Conservation (phyloP, 2,113 vertebrate species). For the Rhegmatorhina hoffmannsi region DNA sequence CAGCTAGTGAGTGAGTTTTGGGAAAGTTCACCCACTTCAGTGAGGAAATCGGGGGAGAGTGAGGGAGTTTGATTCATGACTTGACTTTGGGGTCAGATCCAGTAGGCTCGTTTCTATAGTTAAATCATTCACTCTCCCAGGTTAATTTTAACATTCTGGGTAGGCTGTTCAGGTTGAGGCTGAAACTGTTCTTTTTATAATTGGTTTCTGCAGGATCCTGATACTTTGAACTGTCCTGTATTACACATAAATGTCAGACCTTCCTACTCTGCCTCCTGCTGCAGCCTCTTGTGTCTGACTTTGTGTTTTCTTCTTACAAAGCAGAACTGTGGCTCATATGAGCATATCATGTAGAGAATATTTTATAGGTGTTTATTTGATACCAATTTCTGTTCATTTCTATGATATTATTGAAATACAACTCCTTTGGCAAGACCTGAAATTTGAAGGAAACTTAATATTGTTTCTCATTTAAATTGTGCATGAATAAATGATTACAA, state of each 20-base stretch:
- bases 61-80: not conserved
- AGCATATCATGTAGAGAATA: not conserved
- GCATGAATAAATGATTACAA: constrained; percentile 31
- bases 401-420: not conserved
- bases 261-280: not conserved
- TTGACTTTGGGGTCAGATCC: not conserved
- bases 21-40: not conserved
- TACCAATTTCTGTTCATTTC: not conserved
- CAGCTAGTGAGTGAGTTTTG: not conserved
- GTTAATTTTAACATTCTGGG: constrained; percentile 35
- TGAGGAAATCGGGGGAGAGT: not conserved
- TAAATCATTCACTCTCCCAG: not conserved
- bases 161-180: constrained; percentile 1
- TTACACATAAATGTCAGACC: not conserved
- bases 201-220: not conserved
- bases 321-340: not conserved
- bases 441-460: constrained; percentile 1
- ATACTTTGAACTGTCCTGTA: not conserved
- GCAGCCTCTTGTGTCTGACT: not conserved
- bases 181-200: not conserved
- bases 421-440: constrained; percentile 1
- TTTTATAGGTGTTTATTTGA: not conserved
- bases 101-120: not conserved
- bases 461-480: constrained; percentile 27
- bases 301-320: not conserved